phyloP scores from a whole-genome alignment of 2,113 vertebrate species.

The Rhizomys pruinosus region DNA sequence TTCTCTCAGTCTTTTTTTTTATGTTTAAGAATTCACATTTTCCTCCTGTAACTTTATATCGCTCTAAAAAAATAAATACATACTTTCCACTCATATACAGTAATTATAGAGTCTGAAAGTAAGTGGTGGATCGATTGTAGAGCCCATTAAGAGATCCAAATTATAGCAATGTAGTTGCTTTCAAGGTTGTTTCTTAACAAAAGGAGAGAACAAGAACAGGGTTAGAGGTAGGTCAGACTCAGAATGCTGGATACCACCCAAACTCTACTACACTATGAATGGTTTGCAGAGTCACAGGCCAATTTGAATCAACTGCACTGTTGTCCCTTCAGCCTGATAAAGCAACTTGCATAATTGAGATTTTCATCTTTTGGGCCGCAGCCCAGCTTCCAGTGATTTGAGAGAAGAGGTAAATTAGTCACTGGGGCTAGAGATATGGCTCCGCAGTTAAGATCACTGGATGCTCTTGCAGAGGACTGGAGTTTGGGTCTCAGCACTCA shows the following conservation, averaged over 20 bases:
- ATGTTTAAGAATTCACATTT: too few relatives aligned
- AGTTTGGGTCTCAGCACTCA: too few relatives aligned
- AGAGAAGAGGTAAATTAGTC: slow-evolving; percentile 25
- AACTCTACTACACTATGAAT: background rate
- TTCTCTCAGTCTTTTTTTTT: too few relatives aligned
- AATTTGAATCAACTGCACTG: background rate
- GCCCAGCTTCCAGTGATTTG: background rate
- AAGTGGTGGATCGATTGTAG: too few relatives aligned
- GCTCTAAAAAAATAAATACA: too few relatives aligned
- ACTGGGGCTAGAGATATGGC: background rate
- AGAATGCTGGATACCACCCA: background rate
- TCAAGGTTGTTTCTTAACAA: background rate
- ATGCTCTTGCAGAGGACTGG: too few relatives aligned
- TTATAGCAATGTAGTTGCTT: too few relatives aligned
- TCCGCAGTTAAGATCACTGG: too few relatives aligned
- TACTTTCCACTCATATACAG: too few relatives aligned
- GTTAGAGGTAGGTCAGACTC: background rate
- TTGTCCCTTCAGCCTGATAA: background rate
- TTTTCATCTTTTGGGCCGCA: slow-evolving; percentile 37
- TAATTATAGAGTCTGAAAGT: too few relatives aligned
- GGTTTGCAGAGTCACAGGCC: background rate
- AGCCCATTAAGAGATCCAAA: too few relatives aligned
- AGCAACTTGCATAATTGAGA: slow-evolving; percentile 38
- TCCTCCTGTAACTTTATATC: too few relatives aligned
- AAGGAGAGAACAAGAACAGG: background rate